Evolutionary conservation across 2,113 vertebrate genomes (phyloP).

Genomic region (Zosterops japonicus): DNA sequence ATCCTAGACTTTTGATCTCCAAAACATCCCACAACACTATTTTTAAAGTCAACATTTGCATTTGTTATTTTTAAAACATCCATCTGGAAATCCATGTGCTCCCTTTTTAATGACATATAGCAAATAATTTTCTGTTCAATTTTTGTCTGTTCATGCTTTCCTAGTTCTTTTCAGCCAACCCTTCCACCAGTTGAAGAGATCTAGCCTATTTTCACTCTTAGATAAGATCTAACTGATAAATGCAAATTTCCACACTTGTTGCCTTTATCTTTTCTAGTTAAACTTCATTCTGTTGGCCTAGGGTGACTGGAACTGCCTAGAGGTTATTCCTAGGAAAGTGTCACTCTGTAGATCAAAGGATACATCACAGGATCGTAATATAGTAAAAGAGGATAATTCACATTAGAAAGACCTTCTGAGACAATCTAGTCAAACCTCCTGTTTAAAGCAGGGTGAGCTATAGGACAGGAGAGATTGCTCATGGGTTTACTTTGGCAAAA

Average conservation of each 20-base stretch:
- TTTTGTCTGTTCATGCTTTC: not conserved
- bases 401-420: not conserved
- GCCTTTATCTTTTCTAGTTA: not conserved
- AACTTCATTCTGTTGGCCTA: not conserved
- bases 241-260: not conserved
- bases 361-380: not conserved
- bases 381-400: not conserved
- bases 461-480: not conserved
- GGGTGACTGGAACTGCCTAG: not conserved
- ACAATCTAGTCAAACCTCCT: not conserved
- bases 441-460: not conserved
- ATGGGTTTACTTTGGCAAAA: not conserved
- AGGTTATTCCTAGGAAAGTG: not conserved
- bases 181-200: not conserved
- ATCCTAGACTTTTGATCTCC: not conserved
- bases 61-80: not conserved
- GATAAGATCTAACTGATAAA: not conserved
- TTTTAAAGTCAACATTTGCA: not conserved
- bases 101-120: not conserved
- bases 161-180: not conserved
- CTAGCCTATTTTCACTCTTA: not conserved
- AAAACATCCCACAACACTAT: not conserved
- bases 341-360: not conserved
- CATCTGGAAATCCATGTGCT: not conserved
- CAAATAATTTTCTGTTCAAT: not conserved